Conservation (phyloP, 2,888 invertebrate species). For the Branchellion lobata region DNA sequence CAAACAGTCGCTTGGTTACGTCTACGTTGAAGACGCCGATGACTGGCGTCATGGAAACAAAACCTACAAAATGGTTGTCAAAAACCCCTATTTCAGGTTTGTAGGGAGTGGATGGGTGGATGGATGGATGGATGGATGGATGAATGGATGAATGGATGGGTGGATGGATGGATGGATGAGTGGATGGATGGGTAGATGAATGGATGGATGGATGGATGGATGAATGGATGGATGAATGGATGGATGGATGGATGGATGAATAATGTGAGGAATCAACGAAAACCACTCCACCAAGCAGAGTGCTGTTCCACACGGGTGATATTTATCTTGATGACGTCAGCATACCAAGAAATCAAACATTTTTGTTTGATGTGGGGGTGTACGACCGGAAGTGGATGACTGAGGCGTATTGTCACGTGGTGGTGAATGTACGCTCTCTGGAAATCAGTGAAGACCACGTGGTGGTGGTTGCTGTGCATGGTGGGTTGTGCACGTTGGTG, state of each 20-base stretch:
- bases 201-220: too few relatives aligned
- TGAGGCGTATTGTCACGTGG: neutral
- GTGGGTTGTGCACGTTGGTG: neutral
- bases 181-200: too few relatives aligned
- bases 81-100: neutral
- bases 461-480: neutral
- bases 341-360: neutral
- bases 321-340: neutral
- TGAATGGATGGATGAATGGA: too few relatives aligned
- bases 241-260: too few relatives aligned
- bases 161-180: too few relatives aligned
- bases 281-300: too few relatives aligned
- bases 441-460: neutral
- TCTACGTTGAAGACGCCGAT: constrained; percentile 11
- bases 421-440: neutral
- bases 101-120: too few relatives aligned
- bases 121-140: too few relatives aligned
- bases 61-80: neutral
- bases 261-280: too few relatives aligned
- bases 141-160: too few relatives aligned
- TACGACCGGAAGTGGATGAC: neutral
- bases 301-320: neutral
- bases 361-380: neutral
- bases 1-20: neutral
- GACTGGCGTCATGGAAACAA: neutral